Conservation (phyloP, 2,113 vertebrate genomes). For the Antechinus stuartii region DNA sequence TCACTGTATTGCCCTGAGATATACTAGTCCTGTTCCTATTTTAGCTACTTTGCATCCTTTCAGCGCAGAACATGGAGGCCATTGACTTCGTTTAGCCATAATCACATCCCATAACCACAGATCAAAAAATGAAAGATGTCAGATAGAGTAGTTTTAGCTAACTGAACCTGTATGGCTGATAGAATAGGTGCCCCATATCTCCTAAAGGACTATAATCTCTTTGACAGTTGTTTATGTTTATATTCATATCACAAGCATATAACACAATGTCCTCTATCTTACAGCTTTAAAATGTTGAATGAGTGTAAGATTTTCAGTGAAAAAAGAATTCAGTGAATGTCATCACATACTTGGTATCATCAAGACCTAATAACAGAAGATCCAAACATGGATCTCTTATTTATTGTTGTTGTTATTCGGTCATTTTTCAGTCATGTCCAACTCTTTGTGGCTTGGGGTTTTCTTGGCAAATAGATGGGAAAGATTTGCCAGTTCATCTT, state of each 20-base stretch:
- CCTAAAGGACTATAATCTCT: neutral
- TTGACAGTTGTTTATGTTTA: neutral
- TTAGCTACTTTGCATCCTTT: neutral
- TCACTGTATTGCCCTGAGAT: neutral
- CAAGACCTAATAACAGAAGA: neutral
- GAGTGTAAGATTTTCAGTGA: neutral
- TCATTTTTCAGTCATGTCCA: neutral
- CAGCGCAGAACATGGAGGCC: neutral
- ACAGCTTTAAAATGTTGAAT: neutral
- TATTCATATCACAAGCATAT: neutral
- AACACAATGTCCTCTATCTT: neutral
- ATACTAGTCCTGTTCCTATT: neutral
- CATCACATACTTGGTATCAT: neutral
- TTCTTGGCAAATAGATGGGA: neutral
- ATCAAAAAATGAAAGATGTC: neutral
- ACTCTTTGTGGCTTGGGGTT: neutral
- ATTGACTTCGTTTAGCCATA: neutral
- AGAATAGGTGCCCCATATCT: neutral
- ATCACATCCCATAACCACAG: neutral
- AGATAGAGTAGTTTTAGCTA: neutral
- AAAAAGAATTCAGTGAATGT: neutral
- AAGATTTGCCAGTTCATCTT: neutral
- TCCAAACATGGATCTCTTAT: too few species aligned
- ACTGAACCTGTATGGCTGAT: neutral
- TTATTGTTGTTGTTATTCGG: neutral